These are phyloP conservation scores for Actinostola sp. DNA, from an alignment of 92 coral and sea anemone genomes.

Conservation along the genomic window DNA sequence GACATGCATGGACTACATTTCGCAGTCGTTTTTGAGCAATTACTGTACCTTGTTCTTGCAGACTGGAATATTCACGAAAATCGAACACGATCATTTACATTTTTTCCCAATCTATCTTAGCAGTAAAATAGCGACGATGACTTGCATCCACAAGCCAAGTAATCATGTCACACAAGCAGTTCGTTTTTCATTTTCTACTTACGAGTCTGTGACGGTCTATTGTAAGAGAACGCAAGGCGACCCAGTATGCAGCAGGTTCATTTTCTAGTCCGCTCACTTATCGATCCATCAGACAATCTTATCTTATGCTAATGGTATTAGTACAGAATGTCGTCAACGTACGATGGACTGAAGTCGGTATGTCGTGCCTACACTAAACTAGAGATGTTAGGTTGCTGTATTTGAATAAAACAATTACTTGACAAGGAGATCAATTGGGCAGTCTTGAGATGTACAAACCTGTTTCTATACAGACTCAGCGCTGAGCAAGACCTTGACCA, in stretches of 20 bases:
- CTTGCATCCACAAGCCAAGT: neutral
- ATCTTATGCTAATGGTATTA: slow-evolving; percentile 37
- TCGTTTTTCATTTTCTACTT: slow-evolving; percentile 19
- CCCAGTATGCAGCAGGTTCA: neutral
- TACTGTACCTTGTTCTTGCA: neutral
- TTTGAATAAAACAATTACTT: slow-evolving; percentile 33
- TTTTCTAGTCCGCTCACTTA: slow-evolving; percentile 10
- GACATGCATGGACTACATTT: too few relatives aligned
- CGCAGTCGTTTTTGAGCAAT: neutral
- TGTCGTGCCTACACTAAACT: slow-evolving; percentile 7
- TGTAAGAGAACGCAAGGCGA: too few relatives aligned
- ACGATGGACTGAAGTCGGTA: slow-evolving; percentile 5
- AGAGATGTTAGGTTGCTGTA: neutral
- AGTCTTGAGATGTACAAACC: slow-evolving; percentile 12
- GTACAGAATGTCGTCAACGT: slow-evolving; percentile 11
- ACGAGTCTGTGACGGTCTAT: slow-evolving; percentile 13
- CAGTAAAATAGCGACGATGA: neutral
- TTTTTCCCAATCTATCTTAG: neutral
- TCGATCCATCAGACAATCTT: slow-evolving; percentile 33
- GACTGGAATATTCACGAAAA: neutral
- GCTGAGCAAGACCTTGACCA: slow-evolving; percentile 6
- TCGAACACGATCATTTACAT: neutral
- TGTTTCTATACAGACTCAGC: neutral
- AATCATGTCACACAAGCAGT: neutral
- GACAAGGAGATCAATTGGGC: slow-evolving; percentile 35